Evolutionary conservation across 2,113 vertebrate species (phyloP), one percentile per base, ranked within the genome.

Genomic region (Oxyruncus cristatus): DNA sequence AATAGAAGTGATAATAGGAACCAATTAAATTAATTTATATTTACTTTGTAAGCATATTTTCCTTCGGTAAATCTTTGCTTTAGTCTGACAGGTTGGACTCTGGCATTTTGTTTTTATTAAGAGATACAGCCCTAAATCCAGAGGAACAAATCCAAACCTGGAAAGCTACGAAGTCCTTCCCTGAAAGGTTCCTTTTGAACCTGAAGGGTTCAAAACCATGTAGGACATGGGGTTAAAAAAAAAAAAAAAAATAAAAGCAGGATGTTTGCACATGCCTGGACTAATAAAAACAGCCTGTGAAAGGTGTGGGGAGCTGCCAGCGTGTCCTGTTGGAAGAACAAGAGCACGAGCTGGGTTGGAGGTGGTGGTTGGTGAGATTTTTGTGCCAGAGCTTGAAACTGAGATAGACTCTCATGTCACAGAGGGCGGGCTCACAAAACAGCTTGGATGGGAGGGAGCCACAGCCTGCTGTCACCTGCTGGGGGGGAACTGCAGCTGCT

Each of bases 1-100:
- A 92, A 97, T 84, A 95, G 96, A 97, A 95, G 97, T 97, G 97
- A 98, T 97, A 98, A 98, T 98, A 97, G 97, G 94, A 91, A 93
- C 86, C 97, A 97, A 98, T 98, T 98, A 98, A 97, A 98, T 97
- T 96, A 97, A 97, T 97, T 97, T 97, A 96, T 97, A 88, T 93
- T 92, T 92, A 95, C 95, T 96, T 88, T 95, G 12, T 74, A 85
- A 91, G 85, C 86, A 75, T 92, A 83, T 96, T 95, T 96, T 92
- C 83, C 65, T 96, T 92, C 63, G 56, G 83, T 95, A 97, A 96
- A 89, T 93, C 77, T 95, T 93, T 70, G 82, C 89, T 91, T 88
- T 90, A 85, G 85, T 84, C 89, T 93, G 89, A 86, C 85, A 93
- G 82, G 44, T 58, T 82, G 61, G 26, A 87, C 39, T 65, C 27